These are phyloP conservation scores for Atlantisia rogersi DNA, from an alignment of 2,113 vertebrate species.

Conservation along the genomic window DNA sequence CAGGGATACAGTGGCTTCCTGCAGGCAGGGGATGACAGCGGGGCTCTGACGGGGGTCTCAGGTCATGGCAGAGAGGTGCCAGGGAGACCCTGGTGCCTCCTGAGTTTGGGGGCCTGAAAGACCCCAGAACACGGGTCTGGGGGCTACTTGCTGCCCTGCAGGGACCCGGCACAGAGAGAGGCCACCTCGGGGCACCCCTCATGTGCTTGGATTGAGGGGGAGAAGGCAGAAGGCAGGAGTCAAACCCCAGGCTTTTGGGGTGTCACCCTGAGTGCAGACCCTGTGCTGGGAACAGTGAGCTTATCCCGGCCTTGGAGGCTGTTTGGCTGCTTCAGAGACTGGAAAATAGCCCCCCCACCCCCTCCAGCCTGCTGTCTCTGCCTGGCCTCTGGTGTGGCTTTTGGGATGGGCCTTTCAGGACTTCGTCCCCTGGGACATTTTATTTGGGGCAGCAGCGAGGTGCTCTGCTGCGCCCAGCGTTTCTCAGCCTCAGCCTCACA, in stretches of 20 bases:
- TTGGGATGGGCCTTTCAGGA: neutral
- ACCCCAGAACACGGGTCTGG: neutral
- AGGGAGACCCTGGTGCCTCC: fast-evolving
- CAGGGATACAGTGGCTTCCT: neutral
- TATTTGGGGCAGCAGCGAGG: neutral
- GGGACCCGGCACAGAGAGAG: fast-evolving
- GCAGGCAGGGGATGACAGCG: fast-evolving
- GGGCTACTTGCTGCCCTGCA: neutral
- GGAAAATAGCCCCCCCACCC: neutral
- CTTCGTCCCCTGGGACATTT: neutral
- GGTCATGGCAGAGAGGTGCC: neutral
- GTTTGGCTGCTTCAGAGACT: neutral
- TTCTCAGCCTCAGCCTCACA: fast-evolving
- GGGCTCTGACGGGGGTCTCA: neutral
- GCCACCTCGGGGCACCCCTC: neutral
- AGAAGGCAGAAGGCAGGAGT: neutral
- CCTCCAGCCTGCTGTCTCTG: neutral
- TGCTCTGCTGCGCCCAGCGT: neutral
- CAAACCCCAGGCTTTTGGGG: neutral
- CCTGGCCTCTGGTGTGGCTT: neutral
- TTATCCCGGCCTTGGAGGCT: neutral
- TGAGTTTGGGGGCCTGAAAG: neutral
- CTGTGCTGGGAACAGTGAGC: neutral
- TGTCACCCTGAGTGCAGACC: neutral
- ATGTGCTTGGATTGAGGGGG: neutral